Base-by-base conservation (phyloP, 1,140 invertebrate genomes). In the Homarus americanus region DNA sequence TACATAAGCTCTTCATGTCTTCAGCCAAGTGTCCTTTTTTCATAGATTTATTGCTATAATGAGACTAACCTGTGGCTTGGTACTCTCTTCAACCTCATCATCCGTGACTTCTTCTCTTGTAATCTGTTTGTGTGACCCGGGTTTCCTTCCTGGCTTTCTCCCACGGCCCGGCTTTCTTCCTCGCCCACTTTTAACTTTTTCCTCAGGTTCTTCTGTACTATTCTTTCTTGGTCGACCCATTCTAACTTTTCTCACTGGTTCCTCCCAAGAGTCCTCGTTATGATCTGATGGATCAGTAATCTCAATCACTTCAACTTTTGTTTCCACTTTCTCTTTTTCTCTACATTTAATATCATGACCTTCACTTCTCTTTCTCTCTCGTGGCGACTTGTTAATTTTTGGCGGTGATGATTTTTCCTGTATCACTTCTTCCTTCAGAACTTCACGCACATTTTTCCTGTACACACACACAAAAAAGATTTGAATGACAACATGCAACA, bases 131-230 rank as follows among this genome's bases (percentile, higher is more conserved):
- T 58, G 91, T 73, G 73, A 84, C 24, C 49, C 69, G 9, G 75
- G 73, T 82, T 72, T 91, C 86, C 80, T 91, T 79, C 40, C 75
- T 24, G 80, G 84, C 34, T 87, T 91, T 58, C 58, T 91, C 36
- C 82, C 85, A 78, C 69, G 44, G 34, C 82, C 87, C 66, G 76
- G 90, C 92, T 93, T 93, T 93, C 90, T 93, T 92, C 75, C 90
- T 80, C 63, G 36, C 28, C 82, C 80, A 91, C n/a, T 41, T 63
- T 80, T 86, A 75, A 87, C 88, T 79, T 86, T 86, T 78, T 89
- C 85, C 76, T 88, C 53, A 28, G 38, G 58, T 9, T 73, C 36
- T 78, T 84, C 69, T 12, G 40, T 72, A 36, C 69, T 73, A 58
- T 63, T 63, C 34, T 49, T 79, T 44, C 76, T 49, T 41, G 40